Conservation (phyloP, 2,113 vertebrate genomes). For the Oncorhynchus clarkii region DNA sequence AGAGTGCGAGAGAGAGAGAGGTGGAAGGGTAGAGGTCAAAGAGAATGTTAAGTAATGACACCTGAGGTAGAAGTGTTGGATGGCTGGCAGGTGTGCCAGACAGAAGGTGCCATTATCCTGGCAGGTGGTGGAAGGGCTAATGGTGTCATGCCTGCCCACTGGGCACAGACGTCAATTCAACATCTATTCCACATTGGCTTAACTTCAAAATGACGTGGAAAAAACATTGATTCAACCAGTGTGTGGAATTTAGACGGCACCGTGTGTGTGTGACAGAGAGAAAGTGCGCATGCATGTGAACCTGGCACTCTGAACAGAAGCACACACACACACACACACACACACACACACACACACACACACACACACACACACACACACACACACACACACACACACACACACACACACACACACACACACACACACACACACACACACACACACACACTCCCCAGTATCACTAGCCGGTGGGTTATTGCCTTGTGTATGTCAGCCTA, state of each 20-base stretch:
- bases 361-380: too few relatives aligned
- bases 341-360: not conserved
- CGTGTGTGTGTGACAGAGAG: not conserved
- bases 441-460: too few relatives aligned
- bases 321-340: not conserved
- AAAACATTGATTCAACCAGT: too few relatives aligned
- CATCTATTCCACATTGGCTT: too few relatives aligned
- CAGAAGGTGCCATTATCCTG: constrained; percentile 52
- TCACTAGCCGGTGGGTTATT: not conserved
- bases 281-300: not conserved
- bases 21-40: constrained; percentile 54
- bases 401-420: not conserved
- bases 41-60: constrained; percentile 50
- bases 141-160: constrained; percentile 28
- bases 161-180: too few relatives aligned
- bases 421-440: not conserved
- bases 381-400: not conserved
- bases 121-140: constrained; percentile 51
- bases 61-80: constrained; percentile 36
- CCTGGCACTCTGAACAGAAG: too few relatives aligned
- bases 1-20: constrained; percentile 27
- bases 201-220: too few relatives aligned
- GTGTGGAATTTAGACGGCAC: constrained; percentile 45
- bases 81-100: constrained; percentile 56
- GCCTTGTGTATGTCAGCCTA: constrained; percentile 6